Base-by-base conservation (phyloP, 2,888 invertebrate genomes). In the Rhingia rostrata region DNA sequence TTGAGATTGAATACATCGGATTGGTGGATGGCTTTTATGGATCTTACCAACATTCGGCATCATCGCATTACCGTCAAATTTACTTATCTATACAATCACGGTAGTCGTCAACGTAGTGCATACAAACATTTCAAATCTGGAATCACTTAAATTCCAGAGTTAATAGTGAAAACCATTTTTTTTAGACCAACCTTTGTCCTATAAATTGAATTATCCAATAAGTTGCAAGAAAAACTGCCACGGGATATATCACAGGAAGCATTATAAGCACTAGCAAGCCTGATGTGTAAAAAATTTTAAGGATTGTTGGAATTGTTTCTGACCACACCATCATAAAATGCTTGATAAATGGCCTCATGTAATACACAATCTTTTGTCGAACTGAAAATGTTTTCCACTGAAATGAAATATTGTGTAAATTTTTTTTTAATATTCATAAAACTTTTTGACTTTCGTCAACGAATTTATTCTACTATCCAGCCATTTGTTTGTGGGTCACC, bases 171-270 rank as follows among this genome's bases (percentile, higher is more conserved):
- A 22, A 37, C 9, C 0, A 37, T 12, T 3, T 14, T 10, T 9
- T 4, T 3, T 4, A 22, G 22, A 22, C 39, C 7, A 43, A 83
- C 83, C 56, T 78, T n/a, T 83, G 63, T 37, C 3, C 45, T 39
- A 83, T 14, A 30, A 37, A 69, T 30, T 83, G 83, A 32, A 83
- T 4, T 4, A 83, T 47, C 83, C 83, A 83, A 30, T 78, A 73
- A 3, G 22, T 12, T 5, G 69, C 51, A 6, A 78, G 33, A 1
- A 73, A 14, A 30, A 73, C 35, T 7, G 73, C 53, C n/a, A n/a
- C 49, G 14, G 73, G 78, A 63, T 83, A 83, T 33, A 83, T 61
- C 10, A 73, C 0, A 1, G 83, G 83, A 54, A 83, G 73, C 2
- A 73, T 12, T 49, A 73, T 69, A 9, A 78, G 64, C 7, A 73